Evolutionary conservation across 1,140 invertebrate genomes (phyloP).

Genomic region (Papilio helenus): DNA sequence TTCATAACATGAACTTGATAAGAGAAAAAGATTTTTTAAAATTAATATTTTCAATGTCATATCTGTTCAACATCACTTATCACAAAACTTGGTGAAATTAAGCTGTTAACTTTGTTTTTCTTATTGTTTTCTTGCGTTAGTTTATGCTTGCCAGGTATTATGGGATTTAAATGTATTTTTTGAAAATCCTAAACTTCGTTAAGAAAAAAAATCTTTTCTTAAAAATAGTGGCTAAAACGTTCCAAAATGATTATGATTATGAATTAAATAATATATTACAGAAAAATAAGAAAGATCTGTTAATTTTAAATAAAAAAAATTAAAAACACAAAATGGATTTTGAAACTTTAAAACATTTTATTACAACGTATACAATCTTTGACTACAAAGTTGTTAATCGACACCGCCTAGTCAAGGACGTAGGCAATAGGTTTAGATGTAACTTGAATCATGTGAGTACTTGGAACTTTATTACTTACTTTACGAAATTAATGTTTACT

Average conservation of each 20-base stretch:
- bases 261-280: too few relatives aligned
- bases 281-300: not conserved
- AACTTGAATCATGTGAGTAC: slow-evolving; percentile 18
- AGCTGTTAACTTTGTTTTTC: too few relatives aligned
- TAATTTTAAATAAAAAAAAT: not conserved
- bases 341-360: not conserved
- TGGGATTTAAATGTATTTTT: too few relatives aligned
- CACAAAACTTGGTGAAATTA: too few relatives aligned
- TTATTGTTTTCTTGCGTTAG: too few relatives aligned
- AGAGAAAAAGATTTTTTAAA: not conserved
- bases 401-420: slow-evolving; percentile 21
- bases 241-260: too few relatives aligned
- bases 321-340: not conserved
- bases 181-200: too few relatives aligned
- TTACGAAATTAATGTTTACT: not conserved
- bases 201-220: too few relatives aligned
- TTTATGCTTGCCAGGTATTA: too few relatives aligned
- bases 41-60: too few relatives aligned
- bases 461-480: not conserved
- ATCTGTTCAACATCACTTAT: too few relatives aligned
- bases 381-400: slow-evolving; percentile 16
- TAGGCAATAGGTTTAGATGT: not conserved
- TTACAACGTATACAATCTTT: not conserved
- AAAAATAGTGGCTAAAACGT: too few relatives aligned
- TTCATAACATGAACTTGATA: not conserved